phyloP scores from a whole-genome alignment of 2,888 invertebrate species.

The Oscheius sp. region DNA sequence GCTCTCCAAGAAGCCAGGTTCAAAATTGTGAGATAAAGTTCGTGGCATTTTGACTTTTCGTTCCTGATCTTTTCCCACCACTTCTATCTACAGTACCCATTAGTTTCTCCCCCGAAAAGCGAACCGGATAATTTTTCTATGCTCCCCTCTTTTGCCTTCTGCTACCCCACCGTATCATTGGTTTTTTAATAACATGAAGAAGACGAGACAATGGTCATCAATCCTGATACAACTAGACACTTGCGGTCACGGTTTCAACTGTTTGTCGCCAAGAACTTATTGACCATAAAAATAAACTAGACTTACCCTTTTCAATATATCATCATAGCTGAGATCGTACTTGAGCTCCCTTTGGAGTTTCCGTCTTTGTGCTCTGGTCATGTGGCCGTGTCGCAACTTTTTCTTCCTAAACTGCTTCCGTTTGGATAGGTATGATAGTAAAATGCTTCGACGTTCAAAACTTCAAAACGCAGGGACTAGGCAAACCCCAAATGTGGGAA shows the following conservation, averaged over 20 bases:
- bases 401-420: no score
- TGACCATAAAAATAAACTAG: neutral
- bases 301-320: slow-evolving; percentile 18
- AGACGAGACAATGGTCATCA: no score
- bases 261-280: neutral
- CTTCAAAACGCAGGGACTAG: no score
- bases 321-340: slow-evolving; percentile 26
- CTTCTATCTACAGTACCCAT: neutral
- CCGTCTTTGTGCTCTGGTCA: neutral
- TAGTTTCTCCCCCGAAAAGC: neutral
- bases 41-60: neutral
- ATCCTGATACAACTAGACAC: neutral
- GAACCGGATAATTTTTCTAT: neutral
- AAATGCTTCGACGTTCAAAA: no score
- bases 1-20: no score
- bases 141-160: slow-evolving; percentile 1
- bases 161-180: no score
- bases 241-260: neutral
- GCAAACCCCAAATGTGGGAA: neutral
- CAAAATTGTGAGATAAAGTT: no score
- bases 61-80: neutral
- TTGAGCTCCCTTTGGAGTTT: slow-evolving; percentile 15
- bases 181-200: neutral
- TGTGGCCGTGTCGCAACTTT: no score
- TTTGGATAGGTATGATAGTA: no score